Conservation (phyloP, 2,888 invertebrate species). For the Diplazon laetatorius region DNA sequence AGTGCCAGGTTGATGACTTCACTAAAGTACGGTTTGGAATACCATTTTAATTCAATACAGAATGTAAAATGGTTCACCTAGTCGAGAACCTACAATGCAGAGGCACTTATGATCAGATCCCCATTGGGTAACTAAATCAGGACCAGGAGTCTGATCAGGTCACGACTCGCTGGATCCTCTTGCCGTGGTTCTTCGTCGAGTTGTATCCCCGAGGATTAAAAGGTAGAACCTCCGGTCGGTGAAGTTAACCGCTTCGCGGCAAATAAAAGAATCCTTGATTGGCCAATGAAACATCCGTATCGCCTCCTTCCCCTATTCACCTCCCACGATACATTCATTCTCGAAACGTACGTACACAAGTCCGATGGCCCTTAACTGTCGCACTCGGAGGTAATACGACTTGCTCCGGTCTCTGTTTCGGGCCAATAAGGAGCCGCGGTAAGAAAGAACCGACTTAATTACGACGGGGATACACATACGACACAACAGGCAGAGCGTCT, state of each 20-base stretch:
- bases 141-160: no score
- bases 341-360: constrained; percentile 63
- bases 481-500: constrained; percentile 68
- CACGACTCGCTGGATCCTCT: no score
- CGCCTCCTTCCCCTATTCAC: constrained; percentile 3
- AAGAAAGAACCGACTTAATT: constrained; percentile 79
- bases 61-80: no score
- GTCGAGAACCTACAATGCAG: no score
- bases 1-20: no score
- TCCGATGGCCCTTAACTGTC: constrained; percentile 54
- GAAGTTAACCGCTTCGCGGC: constrained; percentile 18
- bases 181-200: background rate
- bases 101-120: no score
- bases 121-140: no score
- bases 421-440: constrained; percentile 64
- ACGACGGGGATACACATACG: constrained; percentile 79
- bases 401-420: constrained; percentile 38
- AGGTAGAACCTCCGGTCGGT: constrained; percentile 9
- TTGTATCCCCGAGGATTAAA: constrained; percentile 25
- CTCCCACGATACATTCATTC: constrained; percentile 55
- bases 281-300: constrained; percentile 40
- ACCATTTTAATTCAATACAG: no score
- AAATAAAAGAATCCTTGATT: constrained; percentile 61
- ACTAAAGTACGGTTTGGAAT: no score
- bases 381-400: constrained; percentile 42